Base-by-base conservation (phyloP, 2,888 invertebrate species). In the Alviniconcha strummeri region DNA sequence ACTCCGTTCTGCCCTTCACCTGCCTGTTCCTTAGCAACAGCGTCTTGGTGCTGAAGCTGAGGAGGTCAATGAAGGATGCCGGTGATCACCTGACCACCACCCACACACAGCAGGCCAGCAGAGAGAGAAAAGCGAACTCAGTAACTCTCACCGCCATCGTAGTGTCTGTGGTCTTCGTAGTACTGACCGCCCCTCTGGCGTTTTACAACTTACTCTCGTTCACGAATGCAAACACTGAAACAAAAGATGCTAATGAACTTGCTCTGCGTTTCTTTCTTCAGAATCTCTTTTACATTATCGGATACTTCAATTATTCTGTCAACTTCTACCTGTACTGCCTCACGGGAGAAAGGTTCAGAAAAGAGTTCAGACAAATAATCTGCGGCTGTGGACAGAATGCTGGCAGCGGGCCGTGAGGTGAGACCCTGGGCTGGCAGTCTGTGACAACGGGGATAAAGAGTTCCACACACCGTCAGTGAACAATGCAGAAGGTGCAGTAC, bases 311-410 rank as follows among this genome's bases (percentile, higher is more conserved):
- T 55, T 54, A 55, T 36, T 7, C 77, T n/a, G 36, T 77, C 19
- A 77, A 77, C 36, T 77, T 77, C 77, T 77, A 60, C 36, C 77
- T 77, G 11, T 77, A 77, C 77, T 36, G 19, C 56, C 57, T 77
- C 15, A 77, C 77, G 54, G 77, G 77, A 7, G 9, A 6, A 6
- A n/a, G 36, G 60, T 77, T 77, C 77, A 52, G 77, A 2, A 3
- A 54, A 5, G 60, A 77, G 75, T 75, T 54, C 55, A 5, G 17
- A 7, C 11, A 13, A 5, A 4, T 75, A 6, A 54, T 75, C 55
- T 1, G 55, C 7, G 52, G 75, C 56, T 54, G 75, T 2, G 15
- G 69, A n/a, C n/a, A n/a, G n/a, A n/a, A n/a, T n/a, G n/a, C n/a
- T n/a, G n/a, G n/a, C n/a, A n/a, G n/a, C n/a, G n/a, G n/a, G n/a